phyloP scores from a whole-genome alignment of 2,888 invertebrate species.

The Tethea ocularis region DNA sequence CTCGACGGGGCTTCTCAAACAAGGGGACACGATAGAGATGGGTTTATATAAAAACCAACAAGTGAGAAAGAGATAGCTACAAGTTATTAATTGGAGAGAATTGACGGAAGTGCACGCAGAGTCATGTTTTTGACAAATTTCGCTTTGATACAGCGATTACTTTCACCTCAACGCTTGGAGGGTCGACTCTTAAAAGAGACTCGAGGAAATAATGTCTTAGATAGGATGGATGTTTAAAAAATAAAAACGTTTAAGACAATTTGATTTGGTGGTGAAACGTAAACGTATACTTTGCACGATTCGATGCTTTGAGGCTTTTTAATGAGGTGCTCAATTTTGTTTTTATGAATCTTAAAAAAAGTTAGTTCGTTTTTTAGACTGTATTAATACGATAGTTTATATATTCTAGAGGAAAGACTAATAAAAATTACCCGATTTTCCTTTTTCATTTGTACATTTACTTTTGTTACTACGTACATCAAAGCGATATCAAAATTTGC shows the following conservation, averaged over 20 bases:
- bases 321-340: not conserved
- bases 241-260: slow-evolving; percentile 17
- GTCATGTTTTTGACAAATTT: slow-evolving; percentile 83
- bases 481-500: too few species aligned
- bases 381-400: too few species aligned
- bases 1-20: slow-evolving; percentile 81
- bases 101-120: slow-evolving; percentile 79
- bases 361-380: too few species aligned
- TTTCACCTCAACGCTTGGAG: slow-evolving; percentile 76
- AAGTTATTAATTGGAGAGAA: slow-evolving; percentile 82
- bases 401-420: too few species aligned
- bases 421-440: too few species aligned
- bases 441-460: too few species aligned
- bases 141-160: slow-evolving; percentile 82
- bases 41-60: slow-evolving; percentile 28
- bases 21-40: slow-evolving; percentile 69
- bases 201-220: slow-evolving; percentile 52
- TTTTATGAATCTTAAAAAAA: too few species aligned
- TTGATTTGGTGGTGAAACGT: slow-evolving; percentile 4
- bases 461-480: too few species aligned
- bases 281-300: slow-evolving; percentile 1
- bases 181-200: slow-evolving; percentile 60
- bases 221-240: slow-evolving; percentile 32
- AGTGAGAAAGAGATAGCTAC: slow-evolving; percentile 47
- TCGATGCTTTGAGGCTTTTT: not conserved